Base-by-base conservation (phyloP, 1,140 invertebrate species). In the Drosophila orena region DNA sequence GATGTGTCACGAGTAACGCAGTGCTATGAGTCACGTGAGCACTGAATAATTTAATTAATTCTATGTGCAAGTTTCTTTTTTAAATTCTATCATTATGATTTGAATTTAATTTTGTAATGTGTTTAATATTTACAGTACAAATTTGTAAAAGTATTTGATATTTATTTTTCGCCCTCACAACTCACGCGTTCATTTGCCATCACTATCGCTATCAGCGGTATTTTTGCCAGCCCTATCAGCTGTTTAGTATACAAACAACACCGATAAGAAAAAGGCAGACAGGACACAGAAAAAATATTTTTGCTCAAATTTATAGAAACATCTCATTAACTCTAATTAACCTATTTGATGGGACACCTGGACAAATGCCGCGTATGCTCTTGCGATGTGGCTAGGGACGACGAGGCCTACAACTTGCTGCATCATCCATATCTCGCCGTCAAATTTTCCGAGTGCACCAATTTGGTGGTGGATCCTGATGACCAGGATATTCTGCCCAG, bases 321-420 rank as follows among this genome's bases (percentile, higher is more conserved):
- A 17, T 15, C 20, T 44, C 7, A 10, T 6, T 10, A 10, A 17
- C 12, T 12, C 15, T 1, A 15, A 12, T 42, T 35, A 5, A 42
- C 1, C 4, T 3, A 27, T 4, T 4, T 4, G 22, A 62, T 81
- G 83, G 42, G 37, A 2, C 40, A 22, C 1, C 40, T 64, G 22
- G 38, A 40, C 15, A 81, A 65, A 22, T 91, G 88, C 49, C 88
- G 88, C 6, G 71, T 80, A 6, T 91, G 88, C 55, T 60, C 43
- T 49, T 58, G 54, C 24, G 34, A 43, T 8, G 40, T 76, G 8
- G 42, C 56, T 14, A 38, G 40, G 5, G 24, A 57, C 3, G 57
- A 30, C 1, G 38, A 34, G 8, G 37, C 30, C 37, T 78, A 76
- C 40, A 79, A 76, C 7, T 47, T 88, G 34, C 66, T 81, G 5